These are phyloP conservation scores for Microctonus aethiopoides DNA, from an alignment of 2,888 invertebrate genomes.

Conservation along the genomic window DNA sequence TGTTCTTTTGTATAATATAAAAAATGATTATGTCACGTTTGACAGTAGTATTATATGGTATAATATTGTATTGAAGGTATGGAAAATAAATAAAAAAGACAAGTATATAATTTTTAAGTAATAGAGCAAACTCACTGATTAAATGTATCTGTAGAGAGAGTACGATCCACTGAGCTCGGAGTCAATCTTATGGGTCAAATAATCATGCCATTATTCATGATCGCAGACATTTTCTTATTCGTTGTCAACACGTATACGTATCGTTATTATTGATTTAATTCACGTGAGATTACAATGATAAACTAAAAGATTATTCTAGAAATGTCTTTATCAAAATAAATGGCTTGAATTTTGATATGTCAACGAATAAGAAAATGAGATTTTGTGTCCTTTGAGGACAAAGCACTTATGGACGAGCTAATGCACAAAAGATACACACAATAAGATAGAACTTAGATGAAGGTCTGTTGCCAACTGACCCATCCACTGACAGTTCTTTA, in stretches of 20 bases:
- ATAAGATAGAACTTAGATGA: slow-evolving; percentile 50
- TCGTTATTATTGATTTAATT: not conserved
- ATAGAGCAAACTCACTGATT: slow-evolving; percentile 51
- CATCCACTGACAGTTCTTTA: slow-evolving; percentile 53
- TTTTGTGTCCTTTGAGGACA: not conserved
- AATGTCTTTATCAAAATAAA: not conserved
- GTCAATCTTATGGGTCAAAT: slow-evolving; percentile 63
- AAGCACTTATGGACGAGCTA: not conserved
- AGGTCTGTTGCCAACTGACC: slow-evolving; percentile 66
- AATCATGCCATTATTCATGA: slow-evolving; percentile 55
- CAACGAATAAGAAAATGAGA: not conserved
- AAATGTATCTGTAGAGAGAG: slow-evolving; percentile 51
- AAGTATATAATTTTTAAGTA: not conserved
- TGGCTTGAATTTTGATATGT: not conserved
- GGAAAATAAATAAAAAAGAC: not conserved
- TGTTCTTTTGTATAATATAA: not conserved
- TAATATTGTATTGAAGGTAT: not conserved
- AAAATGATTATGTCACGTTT: not conserved
- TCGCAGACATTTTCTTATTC: slow-evolving; percentile 17
- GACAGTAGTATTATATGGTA: not conserved
- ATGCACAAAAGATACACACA: not conserved
- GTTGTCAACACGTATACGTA: not conserved
- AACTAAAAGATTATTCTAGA: not conserved
- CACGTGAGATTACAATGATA: not conserved
- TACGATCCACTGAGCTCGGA: slow-evolving; percentile 60